These are phyloP conservation scores for Diloba caeruleocephala DNA, from an alignment of 2,888 invertebrate species.

Conservation along the genomic window DNA sequence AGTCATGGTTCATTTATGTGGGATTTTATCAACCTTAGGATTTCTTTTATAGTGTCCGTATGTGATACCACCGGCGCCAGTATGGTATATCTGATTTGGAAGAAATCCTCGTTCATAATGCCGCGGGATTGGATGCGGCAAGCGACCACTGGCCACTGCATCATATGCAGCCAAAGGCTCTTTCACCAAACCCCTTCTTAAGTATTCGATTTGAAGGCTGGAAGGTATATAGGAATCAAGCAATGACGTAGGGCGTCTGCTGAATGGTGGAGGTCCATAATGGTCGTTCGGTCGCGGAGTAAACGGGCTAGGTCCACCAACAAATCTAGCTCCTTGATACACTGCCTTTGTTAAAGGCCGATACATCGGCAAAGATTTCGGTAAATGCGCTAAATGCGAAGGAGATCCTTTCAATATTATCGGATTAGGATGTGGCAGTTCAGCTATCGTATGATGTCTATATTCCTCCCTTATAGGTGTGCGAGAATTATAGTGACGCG, in stretches of 20 bases:
- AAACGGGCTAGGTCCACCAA: conserved; percentile 62
- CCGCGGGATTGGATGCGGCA: conserved; percentile 66
- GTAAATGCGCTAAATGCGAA: conserved; percentile 76
- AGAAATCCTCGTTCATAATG: conserved; percentile 83
- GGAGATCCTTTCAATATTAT: conserved; percentile 72
- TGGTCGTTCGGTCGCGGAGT: conserved; percentile 67
- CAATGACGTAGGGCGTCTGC: conserved; percentile 84
- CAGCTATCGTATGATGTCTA: conserved; percentile 57
- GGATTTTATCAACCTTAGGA: conserved; percentile 70
- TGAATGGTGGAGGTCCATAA: conserved; percentile 64
- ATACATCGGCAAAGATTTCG: conserved; percentile 78
- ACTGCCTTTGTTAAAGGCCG: conserved; percentile 77
- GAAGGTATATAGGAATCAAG: conserved; percentile 90
- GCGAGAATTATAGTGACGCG: conserved; percentile 76
- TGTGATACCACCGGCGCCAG: conserved; percentile 79
- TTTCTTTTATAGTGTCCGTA: conserved; percentile 83
- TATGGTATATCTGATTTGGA: conserved; percentile 86
- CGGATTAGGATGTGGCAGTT: conserved; percentile 78
- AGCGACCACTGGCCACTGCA: conserved; percentile 75
- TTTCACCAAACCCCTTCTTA: conserved; percentile 80
- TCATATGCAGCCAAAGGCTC: conserved; percentile 82
- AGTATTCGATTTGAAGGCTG: conserved; percentile 83
- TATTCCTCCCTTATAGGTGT: conserved; percentile 73
- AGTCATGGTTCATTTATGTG: conserved; percentile 57
- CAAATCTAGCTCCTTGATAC: conserved; percentile 66